phyloP scores from a whole-genome alignment of 2,113 vertebrate genomes.

The Sceloporus undulatus region DNA sequence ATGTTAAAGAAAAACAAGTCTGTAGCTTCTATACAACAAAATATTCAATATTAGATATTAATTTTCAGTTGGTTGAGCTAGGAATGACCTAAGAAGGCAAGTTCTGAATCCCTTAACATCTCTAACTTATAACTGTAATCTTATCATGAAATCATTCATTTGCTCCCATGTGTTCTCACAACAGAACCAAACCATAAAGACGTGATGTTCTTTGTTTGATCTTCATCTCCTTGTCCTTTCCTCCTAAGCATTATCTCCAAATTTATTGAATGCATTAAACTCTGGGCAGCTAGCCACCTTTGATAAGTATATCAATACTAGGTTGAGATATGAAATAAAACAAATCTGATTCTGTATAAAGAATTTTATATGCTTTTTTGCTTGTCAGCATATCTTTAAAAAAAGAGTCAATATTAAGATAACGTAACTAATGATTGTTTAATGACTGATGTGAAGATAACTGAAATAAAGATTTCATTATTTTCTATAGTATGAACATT shows the following conservation, averaged over 20 bases:
- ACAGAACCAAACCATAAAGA: conserved; percentile 28
- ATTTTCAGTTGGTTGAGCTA: not conserved
- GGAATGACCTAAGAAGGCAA: not conserved
- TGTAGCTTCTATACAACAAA: not conserved
- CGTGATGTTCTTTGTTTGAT: not conserved
- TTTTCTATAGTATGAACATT: not conserved
- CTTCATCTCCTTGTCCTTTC: not conserved
- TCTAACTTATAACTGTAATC: not conserved
- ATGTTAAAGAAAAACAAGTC: not conserved
- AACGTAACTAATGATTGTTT: too few relatives aligned
- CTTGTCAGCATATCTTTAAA: too few relatives aligned
- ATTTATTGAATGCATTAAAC: not conserved
- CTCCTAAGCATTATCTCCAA: not conserved
- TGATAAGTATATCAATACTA: too few relatives aligned
- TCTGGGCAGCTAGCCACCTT: too few relatives aligned
- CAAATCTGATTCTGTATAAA: not conserved
- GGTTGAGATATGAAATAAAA: not conserved
- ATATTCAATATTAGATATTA: not conserved
- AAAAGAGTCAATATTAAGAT: too few relatives aligned
- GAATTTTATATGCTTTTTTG: not conserved
- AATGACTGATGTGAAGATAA: too few relatives aligned
- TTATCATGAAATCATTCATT: not conserved
- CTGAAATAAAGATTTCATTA: not conserved
- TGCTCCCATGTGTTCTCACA: not conserved
- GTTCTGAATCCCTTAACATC: not conserved